Evolutionary conservation across 2,113 vertebrate species (phyloP).

Genomic region (Vulpes vulpes): DNA sequence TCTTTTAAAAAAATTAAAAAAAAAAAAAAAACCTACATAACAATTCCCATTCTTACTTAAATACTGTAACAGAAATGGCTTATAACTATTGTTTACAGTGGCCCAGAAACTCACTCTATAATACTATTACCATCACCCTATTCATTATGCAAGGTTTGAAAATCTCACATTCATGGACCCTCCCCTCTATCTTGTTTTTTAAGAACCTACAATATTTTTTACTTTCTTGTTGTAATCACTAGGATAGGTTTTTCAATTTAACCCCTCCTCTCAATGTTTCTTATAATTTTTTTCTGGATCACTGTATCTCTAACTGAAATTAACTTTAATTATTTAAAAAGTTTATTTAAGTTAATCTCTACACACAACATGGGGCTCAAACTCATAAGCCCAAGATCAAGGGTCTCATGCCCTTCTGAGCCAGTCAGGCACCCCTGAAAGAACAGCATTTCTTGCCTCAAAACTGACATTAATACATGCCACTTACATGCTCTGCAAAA

Average conservation of each 20-base stretch:
- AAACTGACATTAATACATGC: neutral
- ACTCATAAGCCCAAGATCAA: neutral
- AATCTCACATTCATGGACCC: neutral
- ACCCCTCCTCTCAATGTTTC: neutral
- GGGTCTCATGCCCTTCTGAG: neutral
- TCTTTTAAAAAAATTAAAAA: too few relatives aligned
- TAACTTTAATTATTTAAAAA: neutral
- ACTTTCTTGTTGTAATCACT: neutral
- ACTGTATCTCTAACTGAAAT: conserved; percentile 7
- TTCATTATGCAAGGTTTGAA: neutral
- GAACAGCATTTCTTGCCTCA: conserved; percentile 13
- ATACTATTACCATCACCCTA: neutral
- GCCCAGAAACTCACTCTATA: conserved; percentile 5
- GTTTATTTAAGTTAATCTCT: neutral
- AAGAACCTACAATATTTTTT: conserved; percentile 11
- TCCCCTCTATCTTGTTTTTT: neutral
- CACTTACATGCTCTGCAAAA: neutral
- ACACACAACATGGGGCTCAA: neutral
- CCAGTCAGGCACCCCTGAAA: neutral
- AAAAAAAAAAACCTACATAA: neutral
- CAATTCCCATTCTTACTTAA: conserved; percentile 19
- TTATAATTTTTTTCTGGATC: neutral
- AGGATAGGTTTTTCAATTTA: neutral
- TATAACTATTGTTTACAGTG: neutral
- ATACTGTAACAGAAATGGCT: neutral